Evolutionary conservation across 2,888 invertebrate species (phyloP).

Genomic region (Pherbina coryleti): DNA sequence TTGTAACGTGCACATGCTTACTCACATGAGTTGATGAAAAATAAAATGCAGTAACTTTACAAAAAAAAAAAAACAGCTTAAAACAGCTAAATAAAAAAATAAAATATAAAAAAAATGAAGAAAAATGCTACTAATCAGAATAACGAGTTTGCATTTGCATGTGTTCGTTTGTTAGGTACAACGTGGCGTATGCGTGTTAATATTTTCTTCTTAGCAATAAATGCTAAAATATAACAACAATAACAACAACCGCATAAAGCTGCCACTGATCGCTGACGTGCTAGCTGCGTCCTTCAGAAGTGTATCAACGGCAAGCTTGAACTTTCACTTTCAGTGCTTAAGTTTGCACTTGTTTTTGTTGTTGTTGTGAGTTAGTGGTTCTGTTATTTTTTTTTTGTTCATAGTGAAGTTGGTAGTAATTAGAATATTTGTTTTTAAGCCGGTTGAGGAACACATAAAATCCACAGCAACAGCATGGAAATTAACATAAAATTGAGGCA

Average conservation of each 20-base stretch:
- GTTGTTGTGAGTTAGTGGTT: background rate
- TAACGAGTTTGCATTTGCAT: slow-evolving; percentile 35
- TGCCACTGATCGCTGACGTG: background rate
- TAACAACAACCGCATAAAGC: background rate
- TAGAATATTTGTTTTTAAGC: background rate
- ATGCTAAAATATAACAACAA: background rate
- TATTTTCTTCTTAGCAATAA: background rate
- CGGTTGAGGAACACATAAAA: background rate
- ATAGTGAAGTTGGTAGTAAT: background rate
- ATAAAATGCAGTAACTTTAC: background rate
- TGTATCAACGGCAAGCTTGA: slow-evolving; percentile 2
- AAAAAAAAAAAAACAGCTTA: background rate
- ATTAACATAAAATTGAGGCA: background rate
- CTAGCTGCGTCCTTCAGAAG: slow-evolving; percentile 19
- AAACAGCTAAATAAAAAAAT: background rate
- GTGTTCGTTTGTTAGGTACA: background rate
- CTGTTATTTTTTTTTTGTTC: background rate
- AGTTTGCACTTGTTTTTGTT: slow-evolving; percentile 18
- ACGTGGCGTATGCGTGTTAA: slow-evolving; percentile 35
- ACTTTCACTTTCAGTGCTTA: slow-evolving; percentile 25
- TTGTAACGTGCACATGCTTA: too few species aligned
- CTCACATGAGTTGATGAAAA: background rate
- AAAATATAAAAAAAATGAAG: background rate
- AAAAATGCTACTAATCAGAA: background rate
- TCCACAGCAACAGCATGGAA: background rate